These are phyloP conservation scores for Clarias batrachus DNA, from an alignment of 2,113 vertebrate species.

Conservation along the genomic window DNA sequence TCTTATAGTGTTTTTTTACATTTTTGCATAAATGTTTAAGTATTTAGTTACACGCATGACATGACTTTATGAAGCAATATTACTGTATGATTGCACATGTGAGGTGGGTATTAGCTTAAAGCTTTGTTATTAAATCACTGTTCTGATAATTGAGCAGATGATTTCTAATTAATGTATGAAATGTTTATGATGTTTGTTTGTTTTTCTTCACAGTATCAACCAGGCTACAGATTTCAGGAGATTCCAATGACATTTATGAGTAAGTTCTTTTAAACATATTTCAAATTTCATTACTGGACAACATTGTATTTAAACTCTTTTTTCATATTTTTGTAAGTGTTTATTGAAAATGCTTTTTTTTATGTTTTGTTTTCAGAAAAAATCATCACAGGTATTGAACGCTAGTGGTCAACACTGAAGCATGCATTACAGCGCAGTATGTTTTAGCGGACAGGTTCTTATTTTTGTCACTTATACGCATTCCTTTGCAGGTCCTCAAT, in stretches of 20 bases:
- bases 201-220: constrained; percentile 77
- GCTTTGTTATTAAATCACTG: not conserved
- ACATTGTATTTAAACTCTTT: not conserved
- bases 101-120: not conserved
- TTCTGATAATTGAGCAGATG: not conserved
- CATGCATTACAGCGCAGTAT: not conserved
- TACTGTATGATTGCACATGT: not conserved
- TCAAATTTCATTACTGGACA: not conserved
- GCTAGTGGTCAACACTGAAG: constrained; percentile 44
- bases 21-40: not conserved
- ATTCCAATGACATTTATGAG: constrained; percentile 88
- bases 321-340: not conserved
- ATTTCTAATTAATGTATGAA: not conserved
- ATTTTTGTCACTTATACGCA: not conserved
- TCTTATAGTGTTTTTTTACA: not conserved
- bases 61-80: not conserved
- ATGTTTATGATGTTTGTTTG: not conserved
- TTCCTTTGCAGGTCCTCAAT: constrained; percentile 55
- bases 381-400: constrained; percentile 58
- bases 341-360: constrained; percentile 36
- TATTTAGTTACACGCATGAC: not conserved
- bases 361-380: constrained; percentile 59
- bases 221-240: constrained; percentile 87
- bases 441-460: not conserved
- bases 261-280: constrained; percentile 72